phyloP scores from a whole-genome alignment of 2,888 invertebrate genomes.

The Dermolepida albohirtum region DNA sequence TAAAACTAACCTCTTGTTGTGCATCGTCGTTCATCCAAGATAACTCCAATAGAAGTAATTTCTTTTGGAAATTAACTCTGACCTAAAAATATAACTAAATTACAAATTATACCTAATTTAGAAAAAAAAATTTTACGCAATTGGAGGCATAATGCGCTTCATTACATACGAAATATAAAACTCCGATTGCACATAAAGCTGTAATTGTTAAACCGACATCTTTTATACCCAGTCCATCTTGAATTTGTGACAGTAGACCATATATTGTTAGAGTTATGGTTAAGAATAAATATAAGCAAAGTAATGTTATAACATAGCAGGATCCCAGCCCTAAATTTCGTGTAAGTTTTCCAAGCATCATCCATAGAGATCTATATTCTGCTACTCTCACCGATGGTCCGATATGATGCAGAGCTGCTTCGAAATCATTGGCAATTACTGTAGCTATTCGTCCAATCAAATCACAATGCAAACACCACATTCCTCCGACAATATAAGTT shows the following conservation, averaged over 20 bases:
- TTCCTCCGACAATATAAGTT: slow-evolving; percentile 77
- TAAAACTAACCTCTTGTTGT: slow-evolving; percentile 70
- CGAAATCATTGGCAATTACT: slow-evolving; percentile 76
- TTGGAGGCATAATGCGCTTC: slow-evolving; percentile 81
- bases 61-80: slow-evolving; percentile 79
- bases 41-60: slow-evolving; percentile 77
- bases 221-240: slow-evolving; percentile 78
- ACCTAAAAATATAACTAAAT: slow-evolving; percentile 63
- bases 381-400: slow-evolving; percentile 78
- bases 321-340: slow-evolving; percentile 75
- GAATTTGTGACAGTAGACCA: slow-evolving; percentile 78
- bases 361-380: slow-evolving; percentile 78
- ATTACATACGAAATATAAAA: slow-evolving; percentile 80
- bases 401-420: slow-evolving; percentile 75
- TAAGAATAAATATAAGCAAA: slow-evolving; percentile 77
- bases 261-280: slow-evolving; percentile 82
- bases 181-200: slow-evolving; percentile 73
- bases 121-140: slow-evolving; percentile 68
- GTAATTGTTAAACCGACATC: slow-evolving; percentile 78
- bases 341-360: slow-evolving; percentile 76
- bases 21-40: slow-evolving; percentile 83
- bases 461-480: slow-evolving; percentile 78
- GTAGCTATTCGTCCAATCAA: slow-evolving; percentile 74
- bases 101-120: too few species aligned
- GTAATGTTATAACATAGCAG: slow-evolving; percentile 77